Base-by-base conservation (phyloP, 2,888 invertebrate species). In the Leptopilina myrica region DNA sequence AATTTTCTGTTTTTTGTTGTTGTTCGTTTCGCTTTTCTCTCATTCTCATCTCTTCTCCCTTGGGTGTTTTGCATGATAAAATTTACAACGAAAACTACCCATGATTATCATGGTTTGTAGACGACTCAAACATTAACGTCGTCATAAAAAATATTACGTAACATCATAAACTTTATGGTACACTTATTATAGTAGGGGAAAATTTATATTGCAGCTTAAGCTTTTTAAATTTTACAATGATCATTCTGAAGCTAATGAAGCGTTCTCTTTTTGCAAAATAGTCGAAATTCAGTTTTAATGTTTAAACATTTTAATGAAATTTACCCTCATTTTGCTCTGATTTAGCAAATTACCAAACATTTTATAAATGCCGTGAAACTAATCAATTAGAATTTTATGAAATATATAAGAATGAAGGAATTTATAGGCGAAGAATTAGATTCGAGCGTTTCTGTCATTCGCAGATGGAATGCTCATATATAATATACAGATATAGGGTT, bases 41-140 rank as follows among this genome's bases (percentile, higher is more conserved):
- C 49, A 11, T 11, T 49, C 11, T 49, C 49, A 11, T 49, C 49
- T 49, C 49, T 49, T 49, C 12, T 49, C 46, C 46, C 46, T 7
- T 46, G 46, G 46, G 5, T 9, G 5, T 9, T 7, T 9, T 56
- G 53, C 73, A n/a, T 56, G 40, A 33, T 56, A 56, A 73, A 73
- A 73, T 73, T 73, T 56, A 56, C 73, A 14, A 56, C 9, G n/a
- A 15, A 73, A 73, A 73, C 33, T 73, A 33, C 33, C 56, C 56
- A 73, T 33, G 66, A 33, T 56, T 7, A 33, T 33, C 43, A 43
- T 43, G 43, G 43, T n/a, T 53, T 33, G 26, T 26, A 56, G 33
- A 73, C 73, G 33, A 26, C 69, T 53, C n/a, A 56, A 56, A 56
- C n/a, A 56, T 56, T 56, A 56, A 73, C 53, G 73, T 73, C 15